These are phyloP conservation scores for Campoletis sonorensis DNA, from an alignment of 1,140 invertebrate genomes.

Conservation along the genomic window DNA sequence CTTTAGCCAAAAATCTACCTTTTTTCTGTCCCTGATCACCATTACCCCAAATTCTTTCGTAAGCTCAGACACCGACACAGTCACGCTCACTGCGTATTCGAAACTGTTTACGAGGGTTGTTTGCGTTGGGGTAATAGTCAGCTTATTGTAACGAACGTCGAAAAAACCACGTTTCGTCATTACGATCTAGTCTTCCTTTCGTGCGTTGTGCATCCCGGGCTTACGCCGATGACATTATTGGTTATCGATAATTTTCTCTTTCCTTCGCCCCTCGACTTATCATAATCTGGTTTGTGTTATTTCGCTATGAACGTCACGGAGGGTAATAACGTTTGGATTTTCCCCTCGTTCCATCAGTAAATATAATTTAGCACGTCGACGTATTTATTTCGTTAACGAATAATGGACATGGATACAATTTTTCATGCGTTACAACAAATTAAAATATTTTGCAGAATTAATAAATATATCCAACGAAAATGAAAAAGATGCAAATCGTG, in stretches of 20 bases:
- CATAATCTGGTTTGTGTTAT: constrained; percentile 49
- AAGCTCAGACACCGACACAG: not conserved
- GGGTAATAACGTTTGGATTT: constrained; percentile 44
- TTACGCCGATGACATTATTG: constrained; percentile 65
- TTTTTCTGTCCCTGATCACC: not conserved
- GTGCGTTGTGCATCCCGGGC: constrained; percentile 29
- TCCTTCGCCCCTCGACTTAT: constrained; percentile 44
- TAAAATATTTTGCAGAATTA: not conserved
- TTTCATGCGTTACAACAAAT: constrained; percentile 31
- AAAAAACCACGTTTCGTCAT: constrained; percentile 68
- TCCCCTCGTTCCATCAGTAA: constrained; percentile 52
- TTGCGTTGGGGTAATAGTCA: constrained; percentile 18
- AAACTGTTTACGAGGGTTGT: constrained; percentile 48
- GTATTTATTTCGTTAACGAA: constrained; percentile 16
- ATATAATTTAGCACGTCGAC: constrained; percentile 43
- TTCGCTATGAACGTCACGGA: constrained; percentile 23
- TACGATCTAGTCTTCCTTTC: constrained; percentile 63
- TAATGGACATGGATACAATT: constrained; percentile 11
- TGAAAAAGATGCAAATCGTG: no score
- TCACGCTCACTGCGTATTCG: constrained; percentile 62
- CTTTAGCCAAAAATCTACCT: not conserved
- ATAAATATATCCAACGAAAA: not conserved
- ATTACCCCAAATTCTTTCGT: not conserved
- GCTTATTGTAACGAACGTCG: constrained; percentile 74
- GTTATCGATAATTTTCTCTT: constrained; percentile 68